These are phyloP conservation scores for Chironex yamaguchii DNA, from an alignment of 30 jellyfish, hydroid and myxozoan genomes.

Conservation along the genomic window DNA sequence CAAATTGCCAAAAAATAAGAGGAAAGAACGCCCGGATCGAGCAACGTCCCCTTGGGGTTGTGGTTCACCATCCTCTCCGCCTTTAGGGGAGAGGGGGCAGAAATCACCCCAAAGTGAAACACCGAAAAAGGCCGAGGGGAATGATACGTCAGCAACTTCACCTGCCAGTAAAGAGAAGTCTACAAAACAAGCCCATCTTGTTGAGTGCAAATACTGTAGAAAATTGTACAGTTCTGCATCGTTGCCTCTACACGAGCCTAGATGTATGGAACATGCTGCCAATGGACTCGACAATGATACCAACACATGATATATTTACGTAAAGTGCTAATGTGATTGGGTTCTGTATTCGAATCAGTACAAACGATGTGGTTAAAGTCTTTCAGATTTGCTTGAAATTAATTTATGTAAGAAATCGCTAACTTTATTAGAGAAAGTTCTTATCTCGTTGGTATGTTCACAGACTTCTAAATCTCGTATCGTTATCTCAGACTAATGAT, in stretches of 20 bases:
- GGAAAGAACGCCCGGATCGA: background rate
- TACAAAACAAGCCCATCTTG: slow-evolving; percentile 10
- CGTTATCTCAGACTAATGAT: no score
- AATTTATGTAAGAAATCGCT: no score
- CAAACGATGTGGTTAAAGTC: no score
- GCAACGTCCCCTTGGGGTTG: background rate
- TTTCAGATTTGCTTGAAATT: no score
- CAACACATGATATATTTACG: no score
- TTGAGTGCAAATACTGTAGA: slow-evolving; percentile 57
- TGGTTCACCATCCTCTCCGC: background rate
- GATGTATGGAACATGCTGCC: slow-evolving; percentile 34
- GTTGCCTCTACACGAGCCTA: slow-evolving; percentile 63
- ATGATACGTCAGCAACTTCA: background rate
- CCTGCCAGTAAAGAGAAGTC: background rate
- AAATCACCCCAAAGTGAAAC: background rate
- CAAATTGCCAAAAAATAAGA: slow-evolving; percentile 2
- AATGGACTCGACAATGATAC: no score
- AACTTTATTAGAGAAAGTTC: no score
- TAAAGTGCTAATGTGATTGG: no score
- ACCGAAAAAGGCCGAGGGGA: background rate
- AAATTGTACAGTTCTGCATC: slow-evolving; percentile 79
- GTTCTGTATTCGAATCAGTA: no score
- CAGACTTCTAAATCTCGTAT: no score
- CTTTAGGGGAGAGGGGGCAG: background rate
- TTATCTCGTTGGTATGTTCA: no score